A percentile compares a stretch with the other conserved stretches of the same genome.
Evolutionary conservation across 2,888 invertebrate genomes (phyloP).

Genomic region (Drosophila barbarae): DNA sequence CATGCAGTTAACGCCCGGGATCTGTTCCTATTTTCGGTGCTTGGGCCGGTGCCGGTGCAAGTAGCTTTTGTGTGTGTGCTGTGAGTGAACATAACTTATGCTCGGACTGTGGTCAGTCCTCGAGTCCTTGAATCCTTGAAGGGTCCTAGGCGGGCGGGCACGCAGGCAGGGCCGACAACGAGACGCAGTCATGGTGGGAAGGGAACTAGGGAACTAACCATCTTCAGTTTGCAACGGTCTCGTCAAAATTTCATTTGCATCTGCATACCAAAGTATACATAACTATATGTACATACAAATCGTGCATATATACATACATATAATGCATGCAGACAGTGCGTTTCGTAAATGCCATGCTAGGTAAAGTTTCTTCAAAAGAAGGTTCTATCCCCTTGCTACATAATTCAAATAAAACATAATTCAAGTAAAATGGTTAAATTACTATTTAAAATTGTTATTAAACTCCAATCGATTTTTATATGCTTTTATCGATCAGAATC

Average conservation of each 20-base stretch:
- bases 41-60: neutral
- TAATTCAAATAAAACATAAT: neutral
- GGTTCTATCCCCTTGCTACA: neutral
- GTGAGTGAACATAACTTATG: conserved; percentile 17
- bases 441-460: too few species aligned
- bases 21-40: conserved; percentile 10
- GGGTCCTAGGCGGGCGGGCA: neutral
- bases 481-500: neutral
- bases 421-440: neutral
- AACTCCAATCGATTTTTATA: too few species aligned
- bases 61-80: conserved; percentile 17
- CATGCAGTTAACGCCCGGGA: conserved; percentile 31
- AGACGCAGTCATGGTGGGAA: neutral
- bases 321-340: conserved; percentile 12
- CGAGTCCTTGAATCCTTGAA: neutral
- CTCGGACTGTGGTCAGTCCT: conserved; percentile 10
- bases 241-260: conserved; percentile 47
- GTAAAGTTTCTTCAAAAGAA: neutral
- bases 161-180: neutral
- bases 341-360: neutral
- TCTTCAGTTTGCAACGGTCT: conserved; percentile 20
- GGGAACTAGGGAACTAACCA: conserved; percentile 13
- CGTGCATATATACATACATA: neutral
- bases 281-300: conserved; percentile 12
- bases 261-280: conserved; percentile 28